These are phyloP conservation scores for Brachypteracias leptosomus DNA, from an alignment of 2,113 vertebrate genomes.

Conservation along the genomic window DNA sequence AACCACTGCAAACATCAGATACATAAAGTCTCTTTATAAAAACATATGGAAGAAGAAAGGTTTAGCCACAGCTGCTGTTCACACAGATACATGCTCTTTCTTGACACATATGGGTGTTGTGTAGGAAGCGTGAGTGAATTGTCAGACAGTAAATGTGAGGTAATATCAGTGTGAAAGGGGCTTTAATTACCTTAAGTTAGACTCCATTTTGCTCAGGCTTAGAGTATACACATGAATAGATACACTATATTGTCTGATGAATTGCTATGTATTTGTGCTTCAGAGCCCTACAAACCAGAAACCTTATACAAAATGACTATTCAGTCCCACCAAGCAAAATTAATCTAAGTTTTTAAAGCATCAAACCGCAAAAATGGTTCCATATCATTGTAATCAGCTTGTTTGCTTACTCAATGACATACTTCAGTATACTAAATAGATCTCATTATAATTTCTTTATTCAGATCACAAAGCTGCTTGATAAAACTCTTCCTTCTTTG, in stretches of 20 bases:
- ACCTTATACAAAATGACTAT: not conserved
- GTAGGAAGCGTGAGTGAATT: not conserved
- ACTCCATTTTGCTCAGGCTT: not conserved
- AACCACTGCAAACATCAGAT: not conserved
- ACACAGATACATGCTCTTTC: not conserved
- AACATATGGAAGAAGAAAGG: not conserved
- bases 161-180: not conserved
- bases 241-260: not conserved
- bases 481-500: not conserved
- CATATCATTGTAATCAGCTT: not conserved
- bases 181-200: not conserved
- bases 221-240: not conserved
- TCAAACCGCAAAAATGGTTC: not conserved
- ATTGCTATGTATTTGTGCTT: not conserved
- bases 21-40: not conserved
- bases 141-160: not conserved
- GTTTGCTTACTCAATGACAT: not conserved
- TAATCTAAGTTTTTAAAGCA: not conserved
- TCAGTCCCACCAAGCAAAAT: not conserved
- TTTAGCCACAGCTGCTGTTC: not conserved
- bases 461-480: not conserved
- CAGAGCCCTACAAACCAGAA: not conserved
- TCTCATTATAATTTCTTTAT: not conserved
- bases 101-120: fast-evolving
- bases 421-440: not conserved